Evolutionary conservation across 2,888 invertebrate genomes (phyloP).

Genomic region (Drosophila prostipennis): DNA sequence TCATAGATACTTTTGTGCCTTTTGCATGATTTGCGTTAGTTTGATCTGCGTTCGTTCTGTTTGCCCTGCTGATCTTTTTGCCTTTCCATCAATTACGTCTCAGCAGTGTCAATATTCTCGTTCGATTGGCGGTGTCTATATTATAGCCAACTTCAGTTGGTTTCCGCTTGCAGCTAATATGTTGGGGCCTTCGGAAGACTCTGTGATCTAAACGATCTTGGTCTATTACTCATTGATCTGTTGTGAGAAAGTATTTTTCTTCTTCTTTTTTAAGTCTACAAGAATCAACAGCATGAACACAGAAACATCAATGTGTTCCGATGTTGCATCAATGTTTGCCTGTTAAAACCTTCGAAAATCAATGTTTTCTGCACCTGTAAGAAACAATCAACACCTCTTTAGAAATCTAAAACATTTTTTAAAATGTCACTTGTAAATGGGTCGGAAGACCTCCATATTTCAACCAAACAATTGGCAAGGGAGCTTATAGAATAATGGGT

Average conservation of each 20-base stretch:
- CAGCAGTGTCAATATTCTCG: constrained; percentile 28
- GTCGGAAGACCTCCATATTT: too few relatives aligned
- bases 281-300: too few relatives aligned
- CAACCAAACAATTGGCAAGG: too few relatives aligned
- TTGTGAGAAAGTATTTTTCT: constrained; percentile 3
- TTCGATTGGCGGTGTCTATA: not conserved
- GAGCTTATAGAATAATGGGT: too few relatives aligned
- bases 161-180: not conserved
- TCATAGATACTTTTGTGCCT: constrained; percentile 12
- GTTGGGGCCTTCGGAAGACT: not conserved
- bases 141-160: not conserved
- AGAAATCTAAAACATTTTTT: too few relatives aligned
- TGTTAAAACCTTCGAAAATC: too few relatives aligned
- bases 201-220: not conserved
- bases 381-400: too few relatives aligned
- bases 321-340: too few relatives aligned
- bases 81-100: constrained; percentile 68
- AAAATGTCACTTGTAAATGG: too few relatives aligned
- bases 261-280: too few relatives aligned
- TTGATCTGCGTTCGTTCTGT: constrained; percentile 11
- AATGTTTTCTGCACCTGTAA: too few relatives aligned
- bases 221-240: constrained; percentile 1
- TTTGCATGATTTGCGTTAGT: constrained; percentile 30
- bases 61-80: constrained; percentile 57
- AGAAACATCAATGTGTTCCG: too few relatives aligned